A percentile compares a stretch with the other conserved stretches of the same genome.
Evolutionary conservation across 2,113 vertebrate species (phyloP).

Genomic region (Aegypius monachus): DNA sequence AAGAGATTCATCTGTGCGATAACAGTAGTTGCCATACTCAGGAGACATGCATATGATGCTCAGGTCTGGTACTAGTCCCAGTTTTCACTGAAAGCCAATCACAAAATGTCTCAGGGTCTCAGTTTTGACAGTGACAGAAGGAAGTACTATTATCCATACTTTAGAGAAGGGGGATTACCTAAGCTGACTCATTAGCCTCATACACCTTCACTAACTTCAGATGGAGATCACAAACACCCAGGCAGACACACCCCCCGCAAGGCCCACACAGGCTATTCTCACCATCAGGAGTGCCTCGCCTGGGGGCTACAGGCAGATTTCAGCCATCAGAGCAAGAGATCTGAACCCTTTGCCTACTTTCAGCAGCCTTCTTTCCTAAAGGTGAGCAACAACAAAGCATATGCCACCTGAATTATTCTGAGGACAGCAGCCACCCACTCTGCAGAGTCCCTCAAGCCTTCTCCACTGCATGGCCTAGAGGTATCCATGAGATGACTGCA

Average conservation of each 20-base stretch:
- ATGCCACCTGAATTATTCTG: background rate
- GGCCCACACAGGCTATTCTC: background rate
- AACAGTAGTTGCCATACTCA: background rate
- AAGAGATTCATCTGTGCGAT: background rate
- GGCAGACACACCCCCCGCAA: background rate
- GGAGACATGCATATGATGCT: background rate
- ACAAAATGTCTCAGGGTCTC: background rate
- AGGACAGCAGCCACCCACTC: background rate
- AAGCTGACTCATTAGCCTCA: background rate
- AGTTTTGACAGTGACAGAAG: background rate
- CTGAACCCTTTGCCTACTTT: background rate
- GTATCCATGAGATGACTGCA: background rate
- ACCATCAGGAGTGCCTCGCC: background rate
- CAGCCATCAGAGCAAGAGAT: background rate
- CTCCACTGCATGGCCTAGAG: background rate
- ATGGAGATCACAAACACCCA: background rate
- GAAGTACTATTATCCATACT: background rate
- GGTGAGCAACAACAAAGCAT: background rate
- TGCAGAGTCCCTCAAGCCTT: background rate
- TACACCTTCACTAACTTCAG: background rate
- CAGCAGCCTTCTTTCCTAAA: background rate
- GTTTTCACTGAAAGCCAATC: background rate
- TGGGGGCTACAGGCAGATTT: background rate
- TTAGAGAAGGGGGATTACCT: background rate
- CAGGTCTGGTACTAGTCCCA: background rate